These are phyloP conservation scores for Epistrophe grossulariae DNA, from an alignment of 2,888 invertebrate species.

Conservation along the genomic window DNA sequence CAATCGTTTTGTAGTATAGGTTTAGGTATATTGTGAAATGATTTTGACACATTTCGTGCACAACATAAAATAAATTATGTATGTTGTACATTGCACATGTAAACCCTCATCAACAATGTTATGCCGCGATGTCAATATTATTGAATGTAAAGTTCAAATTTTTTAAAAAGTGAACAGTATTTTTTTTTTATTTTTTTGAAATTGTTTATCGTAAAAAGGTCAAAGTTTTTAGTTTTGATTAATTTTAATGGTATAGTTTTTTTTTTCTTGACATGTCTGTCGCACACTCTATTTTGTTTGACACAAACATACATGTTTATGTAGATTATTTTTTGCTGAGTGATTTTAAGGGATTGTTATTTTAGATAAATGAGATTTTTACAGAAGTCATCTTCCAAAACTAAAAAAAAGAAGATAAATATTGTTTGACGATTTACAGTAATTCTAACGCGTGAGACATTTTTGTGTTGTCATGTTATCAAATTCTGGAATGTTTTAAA, in stretches of 20 bases:
- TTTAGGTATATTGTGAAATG: constrained; percentile 34
- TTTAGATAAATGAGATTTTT: no score
- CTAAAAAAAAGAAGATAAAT: no score
- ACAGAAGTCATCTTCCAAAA: no score
- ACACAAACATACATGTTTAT: neutral
- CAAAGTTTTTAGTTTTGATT: constrained; percentile 28
- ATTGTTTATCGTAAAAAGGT: constrained; percentile 20
- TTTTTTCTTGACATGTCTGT: neutral
- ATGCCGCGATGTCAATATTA: constrained; percentile 21
- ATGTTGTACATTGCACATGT: neutral
- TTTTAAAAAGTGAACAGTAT: neutral
- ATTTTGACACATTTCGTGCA: constrained; percentile 66
- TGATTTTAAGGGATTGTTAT: no score
- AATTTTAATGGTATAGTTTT: neutral
- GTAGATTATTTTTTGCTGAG: no score
- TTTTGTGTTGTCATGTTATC: no score
- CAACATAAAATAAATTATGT: constrained; percentile 39
- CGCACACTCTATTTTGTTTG: constrained; percentile 13
- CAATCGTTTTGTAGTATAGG: constrained; percentile 44
- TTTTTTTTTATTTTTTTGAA: neutral
- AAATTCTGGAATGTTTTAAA: no score
- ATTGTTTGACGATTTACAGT: no score
- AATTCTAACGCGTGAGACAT: no score
- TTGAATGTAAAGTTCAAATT: constrained; percentile 26
- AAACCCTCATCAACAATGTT: constrained; percentile 59